Evolutionary conservation across 2,888 invertebrate genomes (phyloP).

Genomic region (Melolontha melolontha): DNA sequence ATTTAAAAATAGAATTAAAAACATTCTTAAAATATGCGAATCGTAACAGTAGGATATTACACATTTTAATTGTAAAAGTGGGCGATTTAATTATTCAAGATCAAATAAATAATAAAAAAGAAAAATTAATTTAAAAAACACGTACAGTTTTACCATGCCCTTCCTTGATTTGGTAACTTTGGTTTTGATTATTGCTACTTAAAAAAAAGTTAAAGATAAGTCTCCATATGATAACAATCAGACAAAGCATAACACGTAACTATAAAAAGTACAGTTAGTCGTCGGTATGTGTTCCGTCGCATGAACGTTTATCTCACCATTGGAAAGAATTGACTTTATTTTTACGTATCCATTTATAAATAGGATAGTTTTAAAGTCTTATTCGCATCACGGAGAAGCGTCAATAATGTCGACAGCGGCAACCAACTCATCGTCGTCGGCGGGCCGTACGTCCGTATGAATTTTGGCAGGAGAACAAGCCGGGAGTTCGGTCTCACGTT

Average conservation of each 20-base stretch:
- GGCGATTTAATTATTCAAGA: no score
- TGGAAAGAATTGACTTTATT: conserved; percentile 33
- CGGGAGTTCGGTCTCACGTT: conserved; percentile 31
- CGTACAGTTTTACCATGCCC: no score
- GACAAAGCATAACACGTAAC: neutral
- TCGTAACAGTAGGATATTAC: no score
- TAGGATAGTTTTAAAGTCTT: conserved; percentile 36
- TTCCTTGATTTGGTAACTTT: no score
- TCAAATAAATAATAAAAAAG: no score
- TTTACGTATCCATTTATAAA: conserved; percentile 36
- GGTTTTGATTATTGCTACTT: no score
- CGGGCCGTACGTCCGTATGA: conserved; percentile 16
- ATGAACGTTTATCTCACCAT: conserved; percentile 5
- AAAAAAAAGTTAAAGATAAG: no score
- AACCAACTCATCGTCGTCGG: conserved; percentile 18
- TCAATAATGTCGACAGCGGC: conserved; percentile 37
- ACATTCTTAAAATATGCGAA: no score
- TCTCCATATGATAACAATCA: neutral
- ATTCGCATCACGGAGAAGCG: conserved; percentile 31
- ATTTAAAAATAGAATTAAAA: no score
- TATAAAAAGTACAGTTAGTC: neutral
- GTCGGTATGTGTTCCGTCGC: neutral
- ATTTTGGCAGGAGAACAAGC: conserved; percentile 32
- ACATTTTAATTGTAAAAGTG: no score
- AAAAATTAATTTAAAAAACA: no score